These are phyloP conservation scores for Eumaeus atala DNA, from an alignment of 1,140 invertebrate species.

Conservation along the genomic window DNA sequence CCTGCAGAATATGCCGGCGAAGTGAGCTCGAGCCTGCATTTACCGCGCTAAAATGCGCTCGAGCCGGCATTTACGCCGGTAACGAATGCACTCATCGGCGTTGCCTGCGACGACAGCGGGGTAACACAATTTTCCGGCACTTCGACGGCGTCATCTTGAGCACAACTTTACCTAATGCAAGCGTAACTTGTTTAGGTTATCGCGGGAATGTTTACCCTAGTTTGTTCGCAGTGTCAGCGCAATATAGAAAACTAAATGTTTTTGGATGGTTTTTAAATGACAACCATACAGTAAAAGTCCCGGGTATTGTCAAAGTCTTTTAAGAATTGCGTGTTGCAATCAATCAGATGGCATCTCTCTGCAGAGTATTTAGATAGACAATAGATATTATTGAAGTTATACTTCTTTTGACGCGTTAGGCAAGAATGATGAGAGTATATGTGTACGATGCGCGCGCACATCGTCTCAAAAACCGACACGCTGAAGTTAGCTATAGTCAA, in stretches of 20 bases:
- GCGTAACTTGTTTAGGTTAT: slow-evolving; percentile 29
- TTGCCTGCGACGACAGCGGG: slow-evolving; percentile 36
- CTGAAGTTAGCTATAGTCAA: too few species aligned
- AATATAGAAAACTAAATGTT: not conserved
- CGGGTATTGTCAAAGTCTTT: too few species aligned
- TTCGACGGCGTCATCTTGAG: slow-evolving; percentile 53
- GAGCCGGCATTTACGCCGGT: slow-evolving; percentile 40
- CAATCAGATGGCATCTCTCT: too few species aligned
- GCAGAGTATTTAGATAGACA: too few species aligned
- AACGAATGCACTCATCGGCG: slow-evolving; percentile 60
- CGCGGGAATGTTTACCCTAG: slow-evolving; percentile 18
- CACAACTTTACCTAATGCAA: slow-evolving; percentile 60
- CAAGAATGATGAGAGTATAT: too few species aligned
- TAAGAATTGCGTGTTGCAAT: too few species aligned
- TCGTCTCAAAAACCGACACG: too few species aligned
- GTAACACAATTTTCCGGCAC: slow-evolving; percentile 63
- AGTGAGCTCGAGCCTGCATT: slow-evolving; percentile 6
- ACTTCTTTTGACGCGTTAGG: too few species aligned
- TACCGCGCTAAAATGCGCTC: slow-evolving; percentile 34
- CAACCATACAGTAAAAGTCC: too few species aligned
- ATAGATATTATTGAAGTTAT: too few species aligned
- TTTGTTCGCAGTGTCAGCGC: not conserved
- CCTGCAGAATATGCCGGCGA: not conserved
- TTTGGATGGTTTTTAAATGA: too few species aligned
- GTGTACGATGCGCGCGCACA: too few species aligned